Evolutionary conservation across 2,797 vertebrate genomes (phyloP).

Genomic region (Sternotherus odoratus): DNA sequence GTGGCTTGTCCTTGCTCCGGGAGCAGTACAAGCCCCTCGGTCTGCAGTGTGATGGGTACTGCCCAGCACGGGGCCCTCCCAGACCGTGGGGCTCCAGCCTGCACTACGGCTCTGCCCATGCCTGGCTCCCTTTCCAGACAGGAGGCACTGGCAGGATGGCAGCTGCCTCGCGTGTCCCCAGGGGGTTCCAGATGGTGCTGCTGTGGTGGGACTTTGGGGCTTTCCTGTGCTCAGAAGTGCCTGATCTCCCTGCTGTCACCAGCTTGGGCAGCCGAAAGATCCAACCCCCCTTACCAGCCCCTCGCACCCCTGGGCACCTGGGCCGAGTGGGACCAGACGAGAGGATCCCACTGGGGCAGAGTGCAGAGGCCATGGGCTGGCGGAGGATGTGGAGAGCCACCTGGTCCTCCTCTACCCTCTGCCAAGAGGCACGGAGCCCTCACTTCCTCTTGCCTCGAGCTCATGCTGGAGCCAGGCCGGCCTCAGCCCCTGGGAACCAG

Average conservation of each 20-base stretch:
- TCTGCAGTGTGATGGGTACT: neutral
- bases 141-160: accelerated
- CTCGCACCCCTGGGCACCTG: neutral
- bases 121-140: neutral
- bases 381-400: neutral
- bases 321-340: neutral
- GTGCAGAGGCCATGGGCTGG: neutral
- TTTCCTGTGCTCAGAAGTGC: neutral
- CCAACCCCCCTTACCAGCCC: neutral
- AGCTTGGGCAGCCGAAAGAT: slow-evolving; percentile 70
- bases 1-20: neutral
- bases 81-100: neutral
- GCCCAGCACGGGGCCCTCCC: neutral
- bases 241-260: slow-evolving; percentile 73
- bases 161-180: slow-evolving; percentile 62
- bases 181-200: slow-evolving; percentile 64
- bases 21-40: neutral
- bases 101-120: neutral
- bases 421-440: accelerated
- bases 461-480: accelerated
- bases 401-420: neutral
- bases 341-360: neutral
- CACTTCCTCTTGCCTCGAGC: neutral
- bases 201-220: slow-evolving; percentile 65
- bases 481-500: neutral